These are phyloP conservation scores for Naja naja DNA, from an alignment of 2,113 vertebrate genomes.

Conservation along the genomic window DNA sequence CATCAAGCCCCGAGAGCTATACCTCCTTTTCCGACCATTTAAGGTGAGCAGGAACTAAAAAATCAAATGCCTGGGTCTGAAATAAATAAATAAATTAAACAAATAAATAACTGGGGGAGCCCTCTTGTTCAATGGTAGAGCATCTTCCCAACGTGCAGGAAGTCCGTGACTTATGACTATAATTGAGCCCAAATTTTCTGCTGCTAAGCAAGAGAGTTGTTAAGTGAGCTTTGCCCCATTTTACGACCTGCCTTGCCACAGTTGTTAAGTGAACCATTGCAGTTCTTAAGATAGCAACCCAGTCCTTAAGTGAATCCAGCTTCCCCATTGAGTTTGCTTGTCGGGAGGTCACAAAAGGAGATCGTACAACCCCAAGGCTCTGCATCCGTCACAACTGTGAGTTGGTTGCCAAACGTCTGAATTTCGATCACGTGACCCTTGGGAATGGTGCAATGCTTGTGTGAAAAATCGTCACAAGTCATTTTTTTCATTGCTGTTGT, in stretches of 20 bases:
- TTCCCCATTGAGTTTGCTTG: no score
- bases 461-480: no score
- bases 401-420: no score
- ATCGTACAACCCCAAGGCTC: no score
- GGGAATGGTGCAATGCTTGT: no score
- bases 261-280: not conserved
- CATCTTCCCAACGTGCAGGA: not conserved
- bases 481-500: no score
- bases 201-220: not conserved
- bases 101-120: not conserved
- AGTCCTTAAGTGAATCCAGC: no score
- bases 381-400: no score
- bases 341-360: no score
- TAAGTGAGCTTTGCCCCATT: not conserved
- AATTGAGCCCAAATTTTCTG: not conserved
- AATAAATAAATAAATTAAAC: no score
- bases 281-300: no score
- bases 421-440: no score
- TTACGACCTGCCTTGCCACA: not conserved
- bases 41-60: constrained; percentile 75
- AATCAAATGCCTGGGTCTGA: not conserved
- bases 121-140: not conserved
- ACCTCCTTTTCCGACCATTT: constrained; percentile 95
- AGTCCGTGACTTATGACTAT: not conserved
- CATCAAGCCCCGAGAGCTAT: constrained; percentile 96